Evolutionary conservation across 2,797 vertebrate genomes (phyloP), one percentile per base, ranked within the genome.

Genomic region (Triplophysa bombifrons): DNA sequence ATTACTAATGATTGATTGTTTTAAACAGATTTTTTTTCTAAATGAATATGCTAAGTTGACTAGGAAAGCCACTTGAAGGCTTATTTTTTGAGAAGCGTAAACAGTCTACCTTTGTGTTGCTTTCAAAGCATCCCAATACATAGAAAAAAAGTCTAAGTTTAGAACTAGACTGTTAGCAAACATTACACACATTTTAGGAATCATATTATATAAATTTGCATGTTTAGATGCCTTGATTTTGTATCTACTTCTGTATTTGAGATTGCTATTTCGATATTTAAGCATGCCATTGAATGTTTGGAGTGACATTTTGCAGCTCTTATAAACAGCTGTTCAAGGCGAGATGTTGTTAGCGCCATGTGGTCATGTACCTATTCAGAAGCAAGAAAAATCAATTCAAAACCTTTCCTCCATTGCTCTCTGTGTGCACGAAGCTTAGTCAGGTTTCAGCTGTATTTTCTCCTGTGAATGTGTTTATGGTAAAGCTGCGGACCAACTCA

Each of bases 341-440:
- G 66, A 77, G 44, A 41, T 58, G 38, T 48, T 77, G 56, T 63
- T 78, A 70, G 56, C 76, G 2, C 44, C 44, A 70, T 70, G 69
- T 78, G 55, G 55, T 51, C 27, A 78, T 78, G 66, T 70, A 51
- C 46, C 44, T 70, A 63, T 70, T 70, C 66, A 70, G 44, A 44
- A 78, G 34, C 12, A 68, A 50, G 27, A 77, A 50, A 63, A 69
- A 69, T 69, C 17, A 34, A 60, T 77, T 48, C 20, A n/a, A 68
- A 68, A 58, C 53, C 25, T 77, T 69, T 69, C 38, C 58, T 69
- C 65, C 48, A 7, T 61, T 60, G 53, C 65, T 48, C 22, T 76
- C 51, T 68, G 38, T 56, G 2, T 69, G 41, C 55, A 77, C 38
- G 16, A 60, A 55, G 22, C 53, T 76, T 48, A 48, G 61, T 55